Evolutionary conservation across 2,888 invertebrate species (phyloP), one percentile per base, ranked within the genome.

Genomic region (Nomada goodeniana): DNA sequence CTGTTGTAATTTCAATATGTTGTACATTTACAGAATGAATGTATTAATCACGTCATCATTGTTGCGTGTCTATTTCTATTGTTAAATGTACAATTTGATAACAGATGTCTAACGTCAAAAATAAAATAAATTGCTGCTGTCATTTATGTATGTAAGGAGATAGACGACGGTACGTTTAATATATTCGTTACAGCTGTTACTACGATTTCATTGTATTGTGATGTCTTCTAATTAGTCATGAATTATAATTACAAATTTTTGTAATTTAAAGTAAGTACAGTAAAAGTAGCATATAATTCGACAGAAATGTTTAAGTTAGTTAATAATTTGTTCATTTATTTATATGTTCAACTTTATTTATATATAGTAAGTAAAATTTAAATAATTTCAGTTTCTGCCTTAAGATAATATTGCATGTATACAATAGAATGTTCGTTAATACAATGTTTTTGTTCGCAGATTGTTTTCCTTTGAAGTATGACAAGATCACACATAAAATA

Each of bases 401-500:
- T 10, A 0, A 61, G 0, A 55, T 26, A 44, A 20, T 3, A 55
- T 44, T 23, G 20, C 29, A 3, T 26, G 53, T 36, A 7, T 53
- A 0, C 68, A 5, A 47, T 63, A n/a, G 7, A 26, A 59, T 65
- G n/a, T 20, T 53, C 63, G 13, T 50, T 50, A 53, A 10, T 26
- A 15, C 20, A 52, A 59, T 11, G 55, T 61, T 83, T 84, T 0
- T 23, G 20, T 11, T 84, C 76, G 10, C 72, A 85, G 84, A 73
- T 61, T 72, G 50, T 36, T 76, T 75, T 71, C 10, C 42, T 74
- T 44, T 67, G 55, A 88, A 91, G 84, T 89, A 94, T 94, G 93
- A 91, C 93, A 88, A 93, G 91, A 76, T 89, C 90, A 79, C 91
- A 93, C 77, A 88, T 93, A 61, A 93, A 93, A 72, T 94, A 93